phyloP scores from a whole-genome alignment of 2,113 vertebrate species.

The Leucopsar rothschildi region DNA sequence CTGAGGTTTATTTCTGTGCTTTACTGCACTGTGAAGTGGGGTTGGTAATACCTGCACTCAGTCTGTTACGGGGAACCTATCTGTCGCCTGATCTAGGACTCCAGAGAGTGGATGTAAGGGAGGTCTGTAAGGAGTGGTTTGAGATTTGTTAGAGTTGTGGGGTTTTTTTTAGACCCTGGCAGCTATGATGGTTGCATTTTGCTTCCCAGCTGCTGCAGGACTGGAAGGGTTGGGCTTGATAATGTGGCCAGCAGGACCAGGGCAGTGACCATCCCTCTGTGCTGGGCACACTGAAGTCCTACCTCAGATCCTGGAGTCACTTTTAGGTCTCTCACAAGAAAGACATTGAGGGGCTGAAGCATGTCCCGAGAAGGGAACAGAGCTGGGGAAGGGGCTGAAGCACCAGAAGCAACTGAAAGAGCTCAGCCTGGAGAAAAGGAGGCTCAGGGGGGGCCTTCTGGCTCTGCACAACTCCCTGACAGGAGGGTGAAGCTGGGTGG shows the following conservation, averaged over 20 bases:
- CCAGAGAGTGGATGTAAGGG: neutral
- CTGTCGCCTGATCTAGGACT: neutral
- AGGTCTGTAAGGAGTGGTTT: neutral
- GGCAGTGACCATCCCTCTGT: neutral
- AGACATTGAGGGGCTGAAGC: neutral
- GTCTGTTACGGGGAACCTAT: neutral
- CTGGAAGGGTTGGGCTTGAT: neutral
- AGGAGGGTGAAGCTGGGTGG: neutral
- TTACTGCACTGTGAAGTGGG: neutral
- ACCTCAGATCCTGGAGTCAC: neutral
- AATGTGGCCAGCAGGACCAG: neutral
- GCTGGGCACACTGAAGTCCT: neutral
- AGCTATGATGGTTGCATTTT: neutral
- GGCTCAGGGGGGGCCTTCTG: neutral
- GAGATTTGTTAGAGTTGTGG: neutral
- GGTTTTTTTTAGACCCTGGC: neutral
- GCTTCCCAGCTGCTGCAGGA: neutral
- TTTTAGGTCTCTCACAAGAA: neutral
- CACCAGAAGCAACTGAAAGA: no score
- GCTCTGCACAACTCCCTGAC: neutral
- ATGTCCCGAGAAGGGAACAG: neutral
- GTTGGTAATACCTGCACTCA: neutral
- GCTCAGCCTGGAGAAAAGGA: neutral
- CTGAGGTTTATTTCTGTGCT: neutral
- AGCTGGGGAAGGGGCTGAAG: neutral